A percentile compares a stretch with the other conserved stretches of the same genome.
These are phyloP conservation scores for Noturus placidus DNA, from an alignment of 2,113 vertebrate species.

Conservation along the genomic window DNA sequence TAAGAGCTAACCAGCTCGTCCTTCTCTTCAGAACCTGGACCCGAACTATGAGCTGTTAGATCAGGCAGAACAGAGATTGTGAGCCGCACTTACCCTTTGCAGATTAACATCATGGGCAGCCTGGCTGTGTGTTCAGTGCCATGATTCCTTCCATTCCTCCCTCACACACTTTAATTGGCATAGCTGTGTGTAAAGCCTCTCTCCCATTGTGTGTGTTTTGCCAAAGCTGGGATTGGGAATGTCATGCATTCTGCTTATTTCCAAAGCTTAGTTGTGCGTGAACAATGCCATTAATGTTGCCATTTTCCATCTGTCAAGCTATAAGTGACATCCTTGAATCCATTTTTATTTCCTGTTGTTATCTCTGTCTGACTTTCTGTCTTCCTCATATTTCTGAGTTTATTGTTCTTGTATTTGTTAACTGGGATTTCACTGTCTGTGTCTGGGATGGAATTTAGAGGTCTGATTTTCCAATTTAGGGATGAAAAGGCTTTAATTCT, in stretches of 20 bases:
- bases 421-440: background rate
- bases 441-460: background rate
- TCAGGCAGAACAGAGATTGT: background rate
- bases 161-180: conserved; percentile 25
- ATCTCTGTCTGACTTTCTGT: background rate
- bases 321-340: conserved; percentile 8
- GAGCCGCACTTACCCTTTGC: background rate
- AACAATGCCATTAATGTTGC: conserved; percentile 50
- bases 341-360: conserved; percentile 9
- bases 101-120: background rate
- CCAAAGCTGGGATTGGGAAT: background rate
- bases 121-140: background rate
- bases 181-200: conserved; percentile 20
- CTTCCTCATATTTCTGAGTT: background rate
- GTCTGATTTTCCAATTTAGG: background rate
- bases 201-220: conserved; percentile 21
- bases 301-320: conserved; percentile 41
- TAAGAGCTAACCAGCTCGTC: background rate
- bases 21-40: background rate
- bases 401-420: background rate
- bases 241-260: conserved; percentile 42
- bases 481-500: conserved; percentile 1
- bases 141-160: background rate
- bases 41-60: background rate
- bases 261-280: conserved; percentile 46